phyloP scores from a whole-genome alignment of 2,888 invertebrate genomes.

The Loripinus fragilis region DNA sequence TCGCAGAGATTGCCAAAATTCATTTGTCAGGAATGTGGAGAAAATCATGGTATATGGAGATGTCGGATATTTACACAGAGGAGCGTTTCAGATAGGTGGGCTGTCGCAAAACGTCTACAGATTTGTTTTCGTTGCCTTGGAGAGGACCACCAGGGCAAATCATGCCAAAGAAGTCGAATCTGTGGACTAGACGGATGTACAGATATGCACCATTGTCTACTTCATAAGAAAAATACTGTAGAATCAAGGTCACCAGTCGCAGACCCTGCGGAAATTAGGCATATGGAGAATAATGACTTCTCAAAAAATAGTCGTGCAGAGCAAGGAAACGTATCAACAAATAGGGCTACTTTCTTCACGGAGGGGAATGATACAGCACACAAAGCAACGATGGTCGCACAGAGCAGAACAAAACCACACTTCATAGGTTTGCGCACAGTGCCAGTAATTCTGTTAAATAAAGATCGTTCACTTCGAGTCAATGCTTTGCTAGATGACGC shows the following conservation, averaged over 20 bases:
- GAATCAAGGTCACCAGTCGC: neutral
- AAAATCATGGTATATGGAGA: too few species aligned
- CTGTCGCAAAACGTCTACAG: slow-evolving; percentile 24
- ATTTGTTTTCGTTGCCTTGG: slow-evolving; percentile 41
- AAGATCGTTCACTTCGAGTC: too few species aligned
- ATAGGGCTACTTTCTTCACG: neutral
- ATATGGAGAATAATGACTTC: neutral
- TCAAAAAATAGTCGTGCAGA: neutral
- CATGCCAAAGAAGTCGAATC: slow-evolving; percentile 7
- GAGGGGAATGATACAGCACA: too few species aligned
- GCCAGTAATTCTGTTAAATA: slow-evolving; percentile 27
- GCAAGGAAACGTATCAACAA: neutral
- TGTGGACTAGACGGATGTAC: slow-evolving; percentile 37
- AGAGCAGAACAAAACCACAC: neutral
- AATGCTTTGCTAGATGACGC: too few species aligned
- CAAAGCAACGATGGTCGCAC: neutral
- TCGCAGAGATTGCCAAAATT: neutral
- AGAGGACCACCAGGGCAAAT: slow-evolving; percentile 25
- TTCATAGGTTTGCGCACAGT: slow-evolving; percentile 23
- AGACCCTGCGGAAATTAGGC: neutral
- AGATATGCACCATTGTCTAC: too few species aligned
- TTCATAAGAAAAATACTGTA: slow-evolving; percentile 14
- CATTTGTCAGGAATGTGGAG: too few species aligned
- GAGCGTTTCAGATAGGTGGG: too few species aligned
- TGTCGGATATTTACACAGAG: slow-evolving; percentile 25